Percentiles rank a stretch among this genome's conserved stretches.
These are phyloP conservation scores for Drosophila dives DNA, from an alignment of 2,888 invertebrate species.

Conservation along the genomic window DNA sequence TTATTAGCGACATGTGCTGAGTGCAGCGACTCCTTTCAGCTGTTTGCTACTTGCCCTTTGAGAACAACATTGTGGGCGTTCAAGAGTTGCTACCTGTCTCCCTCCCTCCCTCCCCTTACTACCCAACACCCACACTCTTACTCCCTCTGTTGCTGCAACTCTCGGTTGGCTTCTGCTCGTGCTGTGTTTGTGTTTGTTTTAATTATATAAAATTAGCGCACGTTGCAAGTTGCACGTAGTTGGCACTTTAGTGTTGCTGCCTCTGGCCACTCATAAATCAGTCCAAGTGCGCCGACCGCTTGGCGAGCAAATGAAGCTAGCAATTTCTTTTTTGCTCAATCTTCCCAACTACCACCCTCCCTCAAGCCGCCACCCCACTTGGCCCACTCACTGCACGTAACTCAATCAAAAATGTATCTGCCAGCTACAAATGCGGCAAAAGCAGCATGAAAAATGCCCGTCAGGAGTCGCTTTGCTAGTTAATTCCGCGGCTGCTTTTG, in stretches of 20 bases:
- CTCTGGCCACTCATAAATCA: slow-evolving; percentile 72
- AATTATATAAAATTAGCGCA: slow-evolving; percentile 79
- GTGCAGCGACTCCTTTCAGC: slow-evolving; percentile 23
- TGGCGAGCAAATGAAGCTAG: slow-evolving; percentile 70
- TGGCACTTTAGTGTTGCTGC: slow-evolving; percentile 33
- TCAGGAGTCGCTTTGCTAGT: slow-evolving; percentile 58
- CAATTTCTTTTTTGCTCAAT: slow-evolving; percentile 53
- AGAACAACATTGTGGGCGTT: slow-evolving; percentile 14
- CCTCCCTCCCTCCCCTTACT: background rate
- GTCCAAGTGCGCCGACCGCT: slow-evolving; percentile 46
- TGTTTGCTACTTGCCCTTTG: slow-evolving; percentile 8
- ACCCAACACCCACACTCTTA: background rate
- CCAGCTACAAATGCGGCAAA: slow-evolving; percentile 66
- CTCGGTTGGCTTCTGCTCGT: slow-evolving; percentile 3
- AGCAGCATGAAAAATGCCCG: slow-evolving; percentile 61
- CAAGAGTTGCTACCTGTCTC: background rate
- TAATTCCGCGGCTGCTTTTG: slow-evolving; percentile 68
- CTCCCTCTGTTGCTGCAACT: background rate
- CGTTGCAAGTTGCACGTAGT: slow-evolving; percentile 77
- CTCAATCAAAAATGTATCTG: slow-evolving; percentile 79
- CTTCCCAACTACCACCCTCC: background rate
- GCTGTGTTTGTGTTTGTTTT: slow-evolving; percentile 73
- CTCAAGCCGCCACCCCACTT: background rate
- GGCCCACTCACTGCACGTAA: slow-evolving; percentile 58
- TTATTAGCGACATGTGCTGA: slow-evolving; percentile 75